These are phyloP conservation scores for Trimorus sp. DNA, from an alignment of 2,888 invertebrate genomes.

Conservation along the genomic window DNA sequence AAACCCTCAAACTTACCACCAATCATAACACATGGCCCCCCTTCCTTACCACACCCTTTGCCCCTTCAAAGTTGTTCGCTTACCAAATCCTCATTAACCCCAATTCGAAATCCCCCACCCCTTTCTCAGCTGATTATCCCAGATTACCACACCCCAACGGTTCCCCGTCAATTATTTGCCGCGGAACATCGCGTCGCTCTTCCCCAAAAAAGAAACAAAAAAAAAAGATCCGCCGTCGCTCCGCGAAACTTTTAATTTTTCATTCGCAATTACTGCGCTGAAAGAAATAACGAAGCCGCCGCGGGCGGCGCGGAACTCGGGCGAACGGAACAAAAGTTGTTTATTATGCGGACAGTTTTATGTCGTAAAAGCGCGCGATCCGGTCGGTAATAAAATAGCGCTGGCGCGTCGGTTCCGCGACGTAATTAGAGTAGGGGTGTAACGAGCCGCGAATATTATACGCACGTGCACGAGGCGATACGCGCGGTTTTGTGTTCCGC, in stretches of 20 bases:
- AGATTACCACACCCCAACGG: too few relatives aligned
- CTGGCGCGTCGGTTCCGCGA: constrained; percentile 51
- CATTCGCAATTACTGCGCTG: constrained; percentile 17
- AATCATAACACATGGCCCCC: too few relatives aligned
- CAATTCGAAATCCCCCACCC: too few relatives aligned
- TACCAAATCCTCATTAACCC: too few relatives aligned
- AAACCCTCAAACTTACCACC: too few relatives aligned
- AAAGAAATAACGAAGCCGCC: constrained; percentile 24
- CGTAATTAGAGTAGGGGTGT: constrained; percentile 65
- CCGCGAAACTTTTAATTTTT: not conserved
- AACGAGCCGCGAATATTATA: constrained; percentile 67
- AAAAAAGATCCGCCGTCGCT: not conserved
- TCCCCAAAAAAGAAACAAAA: not conserved
- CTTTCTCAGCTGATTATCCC: too few relatives aligned
- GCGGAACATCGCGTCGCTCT: too few relatives aligned
- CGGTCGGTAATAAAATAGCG: constrained; percentile 49
- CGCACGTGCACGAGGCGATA: constrained; percentile 63
- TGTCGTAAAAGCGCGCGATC: constrained; percentile 39
- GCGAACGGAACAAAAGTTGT: constrained; percentile 19
- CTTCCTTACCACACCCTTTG: too few relatives aligned
- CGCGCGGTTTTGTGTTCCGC: constrained; percentile 56
- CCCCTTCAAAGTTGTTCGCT: too few relatives aligned
- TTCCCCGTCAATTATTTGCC: not conserved
- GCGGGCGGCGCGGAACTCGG: not conserved
- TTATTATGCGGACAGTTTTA: constrained; percentile 27